Base-by-base conservation (phyloP, 2,113 vertebrate species). In the Gobio gobio region DNA sequence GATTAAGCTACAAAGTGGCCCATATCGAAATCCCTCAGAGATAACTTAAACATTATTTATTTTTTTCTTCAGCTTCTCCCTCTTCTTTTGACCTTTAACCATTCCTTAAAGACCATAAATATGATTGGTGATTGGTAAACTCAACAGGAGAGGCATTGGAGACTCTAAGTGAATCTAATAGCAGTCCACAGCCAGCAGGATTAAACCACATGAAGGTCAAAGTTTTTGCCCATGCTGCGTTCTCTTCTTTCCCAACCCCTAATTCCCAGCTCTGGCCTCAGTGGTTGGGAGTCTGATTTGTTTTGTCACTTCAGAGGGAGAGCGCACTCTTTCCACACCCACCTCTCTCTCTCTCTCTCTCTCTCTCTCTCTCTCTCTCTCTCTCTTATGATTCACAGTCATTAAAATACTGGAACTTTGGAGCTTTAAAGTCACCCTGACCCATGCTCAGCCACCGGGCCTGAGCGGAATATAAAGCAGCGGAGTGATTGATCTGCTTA, bases 371-470 rank as follows among this genome's bases (percentile, higher is more conserved):
- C 77, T 61, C 29, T 59, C 66, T 76, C 43, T 40, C 58, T 10
- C 29, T 85, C 61, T 82, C 78, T 73, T 86, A 90, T 91, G 92
- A 91, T 89, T 93, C 89, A 87, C 83, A 89, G 87, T 94, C 92
- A 92, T 96, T 95, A 93, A 93, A 94, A 93, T 91, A 86, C 88
- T 81, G 58, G 91, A 94, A 93, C 91, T 93, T 93, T 92, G 85
- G 87, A 82, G 88, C 88, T 94, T 90, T 93, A 93, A 93, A 93
- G 93, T 94, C 91, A 90, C 92, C 68, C 88, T 94, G 93, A 95
- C 93, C 93, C 90, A 78, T 45, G 78, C 70, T 87, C 82, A 85
- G 85, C 88, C 85, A 89, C 81, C 49, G 86, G 82, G 82, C 83
- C 70, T 85, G 89, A 58, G 83, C 74, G 88, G 93, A 92, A 94